A percentile compares a stretch with the other conserved stretches of the same genome.
Evolutionary conservation across 1,140 invertebrate genomes (phyloP).

Genomic region (Oedothorax gibbosus): DNA sequence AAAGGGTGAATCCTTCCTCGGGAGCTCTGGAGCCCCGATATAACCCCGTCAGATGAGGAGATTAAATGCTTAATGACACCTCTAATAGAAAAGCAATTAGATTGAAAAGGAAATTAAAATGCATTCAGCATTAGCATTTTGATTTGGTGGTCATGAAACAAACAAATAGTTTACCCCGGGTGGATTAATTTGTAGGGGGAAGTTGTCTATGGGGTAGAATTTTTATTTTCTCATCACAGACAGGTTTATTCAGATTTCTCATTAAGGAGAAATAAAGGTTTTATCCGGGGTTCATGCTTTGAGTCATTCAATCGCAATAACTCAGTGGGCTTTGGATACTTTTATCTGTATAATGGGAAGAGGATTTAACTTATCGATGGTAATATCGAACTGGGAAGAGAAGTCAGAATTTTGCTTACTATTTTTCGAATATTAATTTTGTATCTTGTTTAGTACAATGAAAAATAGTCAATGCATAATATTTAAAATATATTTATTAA

Average conservation of each 20-base stretch:
- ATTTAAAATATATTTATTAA: too few relatives aligned
- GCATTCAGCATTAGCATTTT: conserved; percentile 54
- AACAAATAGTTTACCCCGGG: conserved; percentile 39
- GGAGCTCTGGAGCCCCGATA: too few relatives aligned
- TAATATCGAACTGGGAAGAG: too few relatives aligned
- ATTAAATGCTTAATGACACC: conserved; percentile 52
- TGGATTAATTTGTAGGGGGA: conserved; percentile 39
- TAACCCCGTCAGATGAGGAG: conserved; percentile 28
- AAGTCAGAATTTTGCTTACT: too few relatives aligned
- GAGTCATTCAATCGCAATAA: too few relatives aligned
- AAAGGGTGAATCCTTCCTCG: neutral
- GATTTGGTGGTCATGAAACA: conserved; percentile 48
- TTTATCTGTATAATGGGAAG: too few relatives aligned
- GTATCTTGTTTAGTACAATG: too few relatives aligned
- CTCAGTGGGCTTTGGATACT: too few relatives aligned
- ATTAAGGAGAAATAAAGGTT: conserved; percentile 30
- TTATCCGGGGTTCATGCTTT: neutral
- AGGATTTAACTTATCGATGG: too few relatives aligned
- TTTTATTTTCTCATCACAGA: conserved; percentile 29
- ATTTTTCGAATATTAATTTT: too few relatives aligned
- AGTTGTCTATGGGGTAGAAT: conserved; percentile 43
- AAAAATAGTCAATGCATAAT: too few relatives aligned
- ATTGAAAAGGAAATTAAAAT: conserved; percentile 53
- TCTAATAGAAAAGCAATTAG: conserved; percentile 57
- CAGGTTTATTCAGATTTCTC: conserved; percentile 35